Evolutionary conservation across 2,888 invertebrate species (phyloP).

Genomic region (Acanthosoma haemorrhoidale): DNA sequence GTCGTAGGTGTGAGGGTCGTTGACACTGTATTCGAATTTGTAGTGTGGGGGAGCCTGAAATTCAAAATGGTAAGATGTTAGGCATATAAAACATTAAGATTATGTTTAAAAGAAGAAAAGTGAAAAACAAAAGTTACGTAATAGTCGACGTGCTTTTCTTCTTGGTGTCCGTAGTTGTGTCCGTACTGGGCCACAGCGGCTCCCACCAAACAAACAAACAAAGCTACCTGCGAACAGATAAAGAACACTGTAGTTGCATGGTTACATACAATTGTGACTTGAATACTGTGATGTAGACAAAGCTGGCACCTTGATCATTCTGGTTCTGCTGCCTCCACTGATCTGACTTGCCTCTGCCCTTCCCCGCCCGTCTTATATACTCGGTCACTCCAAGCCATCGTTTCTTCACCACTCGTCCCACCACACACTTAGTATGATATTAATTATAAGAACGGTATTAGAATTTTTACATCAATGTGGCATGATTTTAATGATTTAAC

Average conservation of each 20-base stretch:
- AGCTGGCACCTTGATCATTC: constrained; percentile 25
- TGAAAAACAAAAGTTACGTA: not conserved
- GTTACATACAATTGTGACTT: too few species aligned
- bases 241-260: not conserved
- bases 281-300: too few species aligned
- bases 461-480: too few species aligned
- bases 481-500: too few species aligned
- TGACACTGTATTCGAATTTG: constrained; percentile 31
- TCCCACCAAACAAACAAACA: not conserved
- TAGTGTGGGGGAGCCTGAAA: constrained; percentile 31
- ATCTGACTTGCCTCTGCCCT: not conserved
- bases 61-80: too few species aligned
- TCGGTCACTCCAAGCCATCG: not conserved
- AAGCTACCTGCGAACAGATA: not conserved
- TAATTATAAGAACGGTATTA: too few species aligned
- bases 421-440: not conserved
- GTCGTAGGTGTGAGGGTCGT: constrained; percentile 31
- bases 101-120: too few species aligned
- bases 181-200: constrained; percentile 18
- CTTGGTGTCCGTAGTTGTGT: constrained; percentile 21
- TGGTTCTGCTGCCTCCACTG: not conserved
- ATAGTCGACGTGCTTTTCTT: constrained; percentile 10
- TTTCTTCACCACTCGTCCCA: not conserved
- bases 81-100: not conserved
- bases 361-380: not conserved